phyloP scores from a whole-genome alignment of 2,888 invertebrate species.

The Andrena minutula region DNA sequence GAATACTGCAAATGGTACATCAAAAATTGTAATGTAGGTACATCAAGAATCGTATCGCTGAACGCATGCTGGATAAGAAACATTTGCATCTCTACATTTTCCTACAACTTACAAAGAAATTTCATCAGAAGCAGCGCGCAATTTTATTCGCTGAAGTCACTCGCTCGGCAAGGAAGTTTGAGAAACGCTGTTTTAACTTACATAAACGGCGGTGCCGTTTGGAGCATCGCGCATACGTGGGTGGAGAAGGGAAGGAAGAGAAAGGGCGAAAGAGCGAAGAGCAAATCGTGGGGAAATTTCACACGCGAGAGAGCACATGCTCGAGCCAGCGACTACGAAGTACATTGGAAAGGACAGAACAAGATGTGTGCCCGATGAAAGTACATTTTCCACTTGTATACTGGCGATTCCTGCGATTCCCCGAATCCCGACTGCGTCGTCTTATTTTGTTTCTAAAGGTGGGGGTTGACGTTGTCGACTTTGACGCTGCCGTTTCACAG shows the following conservation, averaged over 20 bases:
- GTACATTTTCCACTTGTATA: conserved; percentile 52
- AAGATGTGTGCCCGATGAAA: conserved; percentile 72
- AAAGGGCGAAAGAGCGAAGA: conserved; percentile 59
- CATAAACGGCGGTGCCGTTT: conserved; percentile 47
- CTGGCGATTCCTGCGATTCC: conserved; percentile 30
- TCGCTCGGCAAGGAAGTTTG: conserved; percentile 30
- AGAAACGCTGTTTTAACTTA: conserved; percentile 58
- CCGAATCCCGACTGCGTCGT: conserved; percentile 9
- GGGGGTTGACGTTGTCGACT: background rate
- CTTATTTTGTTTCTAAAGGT: background rate
- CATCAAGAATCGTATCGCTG: too few relatives aligned
- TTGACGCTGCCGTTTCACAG: background rate
- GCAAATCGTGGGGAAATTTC: conserved; percentile 67
- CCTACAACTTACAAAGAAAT: background rate
- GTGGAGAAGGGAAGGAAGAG: conserved; percentile 43
- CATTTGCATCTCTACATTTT: too few relatives aligned
- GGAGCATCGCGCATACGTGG: conserved; percentile 38
- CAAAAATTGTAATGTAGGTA: too few relatives aligned
- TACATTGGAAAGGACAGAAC: conserved; percentile 79
- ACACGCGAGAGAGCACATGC: conserved; percentile 63
- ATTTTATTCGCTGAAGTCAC: background rate
- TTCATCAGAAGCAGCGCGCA: background rate
- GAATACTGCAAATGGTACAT: too few relatives aligned
- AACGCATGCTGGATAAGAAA: too few relatives aligned
- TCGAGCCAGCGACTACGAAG: conserved; percentile 67